Evolutionary conservation across 1,140 invertebrate genomes (phyloP).

Genomic region (Drosophila eugracilis): DNA sequence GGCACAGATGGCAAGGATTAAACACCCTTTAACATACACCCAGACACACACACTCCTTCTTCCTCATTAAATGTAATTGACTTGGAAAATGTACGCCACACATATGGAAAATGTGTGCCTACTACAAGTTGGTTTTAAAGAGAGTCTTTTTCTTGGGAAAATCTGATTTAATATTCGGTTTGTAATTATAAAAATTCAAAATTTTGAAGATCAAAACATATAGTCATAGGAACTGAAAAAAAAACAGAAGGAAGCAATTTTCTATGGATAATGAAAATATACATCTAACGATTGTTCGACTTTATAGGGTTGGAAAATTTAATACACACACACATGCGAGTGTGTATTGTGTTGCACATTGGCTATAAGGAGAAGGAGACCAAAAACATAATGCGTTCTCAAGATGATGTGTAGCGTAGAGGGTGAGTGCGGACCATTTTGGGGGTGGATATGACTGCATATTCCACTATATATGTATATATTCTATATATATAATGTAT

Average conservation of each 20-base stretch:
- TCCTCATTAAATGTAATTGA: constrained; percentile 72
- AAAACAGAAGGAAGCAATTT: background rate
- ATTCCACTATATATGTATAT: constrained; percentile 6
- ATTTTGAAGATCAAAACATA: constrained; percentile 32
- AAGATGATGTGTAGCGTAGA: background rate
- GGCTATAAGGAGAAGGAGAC: background rate
- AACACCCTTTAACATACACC: background rate
- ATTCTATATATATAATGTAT: background rate
- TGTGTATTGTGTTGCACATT: background rate
- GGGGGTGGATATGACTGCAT: constrained; percentile 9
- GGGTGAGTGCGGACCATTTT: constrained; percentile 4
- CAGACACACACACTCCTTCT: constrained; percentile 6
- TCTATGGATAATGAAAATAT: background rate
- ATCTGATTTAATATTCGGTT: too few relatives aligned
- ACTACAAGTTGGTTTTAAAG: too few relatives aligned
- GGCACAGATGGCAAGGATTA: constrained; percentile 27
- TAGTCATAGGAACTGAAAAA: background rate
- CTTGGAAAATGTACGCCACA: constrained; percentile 71
- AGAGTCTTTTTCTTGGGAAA: too few relatives aligned
- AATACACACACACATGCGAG: background rate
- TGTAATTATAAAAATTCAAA: too few relatives aligned
- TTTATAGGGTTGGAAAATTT: background rate
- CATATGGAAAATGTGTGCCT: constrained; percentile 63
- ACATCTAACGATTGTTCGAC: constrained; percentile 6
- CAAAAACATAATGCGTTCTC: constrained; percentile 3